Evolutionary conservation across 2,797 vertebrate genomes (phyloP).

Genomic region (Okamejei kenojei): DNA sequence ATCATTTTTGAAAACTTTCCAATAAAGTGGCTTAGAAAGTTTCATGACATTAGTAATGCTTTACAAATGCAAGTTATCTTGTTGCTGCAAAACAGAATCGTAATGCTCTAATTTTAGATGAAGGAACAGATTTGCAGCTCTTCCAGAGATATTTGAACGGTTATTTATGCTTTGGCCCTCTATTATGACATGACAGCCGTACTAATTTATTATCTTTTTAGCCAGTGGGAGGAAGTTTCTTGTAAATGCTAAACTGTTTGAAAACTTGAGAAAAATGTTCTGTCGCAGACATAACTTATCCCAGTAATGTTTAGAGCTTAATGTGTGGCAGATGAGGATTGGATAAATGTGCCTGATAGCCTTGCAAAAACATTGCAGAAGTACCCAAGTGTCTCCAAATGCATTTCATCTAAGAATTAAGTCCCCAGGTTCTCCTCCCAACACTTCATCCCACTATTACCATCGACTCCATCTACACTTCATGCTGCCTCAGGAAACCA

Average conservation of each 20-base stretch:
- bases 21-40: neutral
- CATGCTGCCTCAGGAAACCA: too few relatives aligned
- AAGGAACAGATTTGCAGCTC: neutral
- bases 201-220: neutral
- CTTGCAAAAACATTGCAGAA: neutral
- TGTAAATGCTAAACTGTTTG: neutral
- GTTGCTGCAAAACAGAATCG: neutral
- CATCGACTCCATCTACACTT: too few relatives aligned
- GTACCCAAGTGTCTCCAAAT: neutral
- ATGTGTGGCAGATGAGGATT: neutral
- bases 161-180: neutral
- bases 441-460: neutral
- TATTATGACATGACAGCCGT: neutral
- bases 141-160: neutral
- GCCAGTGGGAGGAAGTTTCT: neutral
- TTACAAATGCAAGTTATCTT: neutral
- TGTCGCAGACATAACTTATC: neutral
- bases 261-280: constrained; percentile 17
- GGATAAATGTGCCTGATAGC: neutral
- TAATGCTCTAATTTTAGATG: neutral
- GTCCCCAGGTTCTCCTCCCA: neutral
- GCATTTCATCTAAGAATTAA: neutral
- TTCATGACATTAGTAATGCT: neutral
- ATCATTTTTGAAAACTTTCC: neutral
- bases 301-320: neutral